Conservation (phyloP, 2,888 invertebrate species). For the Tetragnatha montana region DNA sequence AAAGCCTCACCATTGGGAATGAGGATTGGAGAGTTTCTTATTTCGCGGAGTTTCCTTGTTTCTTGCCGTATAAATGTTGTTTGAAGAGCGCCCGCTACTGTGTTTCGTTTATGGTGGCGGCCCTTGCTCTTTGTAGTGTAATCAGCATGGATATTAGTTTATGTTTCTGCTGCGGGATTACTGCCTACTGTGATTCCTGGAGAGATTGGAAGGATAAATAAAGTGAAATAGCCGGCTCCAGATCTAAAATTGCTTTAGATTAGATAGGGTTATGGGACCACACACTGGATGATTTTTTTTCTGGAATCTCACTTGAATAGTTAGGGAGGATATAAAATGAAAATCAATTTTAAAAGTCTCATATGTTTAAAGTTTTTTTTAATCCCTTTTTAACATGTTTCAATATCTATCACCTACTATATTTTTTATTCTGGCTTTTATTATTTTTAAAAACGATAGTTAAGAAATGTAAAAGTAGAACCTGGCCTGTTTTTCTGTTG, state of each 20-base stretch:
- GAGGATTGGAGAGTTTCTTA: conserved; percentile 55
- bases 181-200: conserved; percentile 27
- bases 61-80: conserved; percentile 56
- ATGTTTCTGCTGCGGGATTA: conserved; percentile 42
- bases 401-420: too few relatives aligned
- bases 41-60: conserved; percentile 56
- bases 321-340: too few relatives aligned
- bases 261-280: too few relatives aligned
- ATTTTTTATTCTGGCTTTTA: too few relatives aligned
- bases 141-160: conserved; percentile 55
- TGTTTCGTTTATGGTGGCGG: conserved; percentile 18
- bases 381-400: too few relatives aligned
- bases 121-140: conserved; percentile 40
- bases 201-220: conserved; percentile 42
- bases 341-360: too few relatives aligned
- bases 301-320: too few relatives aligned
- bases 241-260: background rate
- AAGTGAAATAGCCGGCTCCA: conserved; percentile 16
- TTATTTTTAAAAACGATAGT: too few relatives aligned
- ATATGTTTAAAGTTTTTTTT: too few relatives aligned
- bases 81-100: conserved; percentile 32
- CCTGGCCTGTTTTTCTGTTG: too few relatives aligned
- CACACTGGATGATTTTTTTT: too few relatives aligned
- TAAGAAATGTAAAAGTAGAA: too few relatives aligned
- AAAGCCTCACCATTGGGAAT: conserved; percentile 46